Conservation (phyloP, 2,888 invertebrate genomes). For the Sinopyrophorus schimmeli region DNA sequence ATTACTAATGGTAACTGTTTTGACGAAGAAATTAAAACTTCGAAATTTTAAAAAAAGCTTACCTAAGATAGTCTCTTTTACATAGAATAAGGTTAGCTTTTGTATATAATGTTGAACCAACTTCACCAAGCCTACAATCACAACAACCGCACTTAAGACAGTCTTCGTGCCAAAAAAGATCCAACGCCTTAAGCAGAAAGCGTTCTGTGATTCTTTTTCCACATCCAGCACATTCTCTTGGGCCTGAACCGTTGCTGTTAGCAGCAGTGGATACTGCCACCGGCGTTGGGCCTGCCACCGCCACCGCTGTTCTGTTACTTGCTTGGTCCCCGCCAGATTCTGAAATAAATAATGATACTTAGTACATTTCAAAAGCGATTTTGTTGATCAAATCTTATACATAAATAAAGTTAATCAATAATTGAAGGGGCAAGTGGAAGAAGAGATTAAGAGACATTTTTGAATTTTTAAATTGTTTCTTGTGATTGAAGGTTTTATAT, state of each 20-base stretch:
- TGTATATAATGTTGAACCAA: conserved; percentile 87
- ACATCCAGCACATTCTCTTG: conserved; percentile 80
- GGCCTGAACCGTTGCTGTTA: conserved; percentile 44
- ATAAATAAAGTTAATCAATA: too few relatives aligned
- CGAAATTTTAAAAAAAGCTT: too few relatives aligned
- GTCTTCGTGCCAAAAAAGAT: conserved; percentile 93
- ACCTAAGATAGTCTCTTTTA: conserved; percentile 92
- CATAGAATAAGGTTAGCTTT: conserved; percentile 90
- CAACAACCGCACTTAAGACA: conserved; percentile 92
- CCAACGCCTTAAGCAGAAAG: conserved; percentile 82
- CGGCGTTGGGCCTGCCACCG: conserved; percentile 46
- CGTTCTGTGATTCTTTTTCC: conserved; percentile 83
- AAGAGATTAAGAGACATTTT: too few relatives aligned
- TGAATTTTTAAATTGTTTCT: too few relatives aligned
- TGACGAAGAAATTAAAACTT: too few relatives aligned
- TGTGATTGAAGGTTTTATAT: too few relatives aligned
- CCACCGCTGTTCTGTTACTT: conserved; percentile 47
- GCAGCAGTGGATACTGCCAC: conserved; percentile 41
- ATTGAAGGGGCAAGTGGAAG: too few relatives aligned
- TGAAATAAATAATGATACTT: conserved; percentile 35
- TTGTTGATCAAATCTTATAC: too few relatives aligned
- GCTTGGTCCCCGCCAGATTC: conserved; percentile 54
- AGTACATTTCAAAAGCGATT: too few relatives aligned
- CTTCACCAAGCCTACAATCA: conserved; percentile 90
- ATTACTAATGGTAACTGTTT: too few relatives aligned